A percentile compares a stretch with the other conserved stretches of the same genome.
Conservation (phyloP, 2,888 invertebrate species). For the Exephanes ischioxanthus region DNA sequence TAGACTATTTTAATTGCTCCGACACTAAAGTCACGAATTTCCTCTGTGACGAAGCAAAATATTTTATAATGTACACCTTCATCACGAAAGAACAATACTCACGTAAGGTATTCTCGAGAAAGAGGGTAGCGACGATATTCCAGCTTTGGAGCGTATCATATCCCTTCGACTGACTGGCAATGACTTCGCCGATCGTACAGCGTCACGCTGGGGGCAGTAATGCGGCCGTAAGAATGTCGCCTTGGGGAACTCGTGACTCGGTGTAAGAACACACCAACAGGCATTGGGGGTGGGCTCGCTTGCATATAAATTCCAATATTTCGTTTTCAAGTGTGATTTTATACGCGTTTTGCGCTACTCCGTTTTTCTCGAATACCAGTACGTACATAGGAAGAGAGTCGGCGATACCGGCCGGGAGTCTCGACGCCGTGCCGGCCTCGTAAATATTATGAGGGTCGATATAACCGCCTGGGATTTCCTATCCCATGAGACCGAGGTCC, state of each 20-base stretch:
- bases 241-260: constrained; percentile 67
- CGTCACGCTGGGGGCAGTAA: constrained; percentile 58
- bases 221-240: constrained; percentile 70
- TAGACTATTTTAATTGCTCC: neutral
- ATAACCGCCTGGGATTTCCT: constrained; percentile 82
- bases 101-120: neutral
- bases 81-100: neutral
- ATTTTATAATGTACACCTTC: neutral
- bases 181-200: constrained; percentile 63
- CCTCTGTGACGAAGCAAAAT: neutral
- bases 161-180: constrained; percentile 60
- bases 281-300: constrained; percentile 34
- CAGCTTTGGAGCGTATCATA: constrained; percentile 37
- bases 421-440: constrained; percentile 74
- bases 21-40: neutral
- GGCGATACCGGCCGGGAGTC: constrained; percentile 12
- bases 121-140: constrained; percentile 21
- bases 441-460: constrained; percentile 83
- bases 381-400: neutral
- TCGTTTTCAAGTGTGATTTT: constrained; percentile 82
- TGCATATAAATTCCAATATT: constrained; percentile 80
- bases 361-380: constrained; percentile 57
- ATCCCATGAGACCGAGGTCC: constrained; percentile 72
- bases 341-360: constrained; percentile 79
- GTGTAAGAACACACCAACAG: constrained; percentile 4